Evolutionary conservation across 2,888 invertebrate genomes (phyloP).

Genomic region (Icerya purchasi): DNA sequence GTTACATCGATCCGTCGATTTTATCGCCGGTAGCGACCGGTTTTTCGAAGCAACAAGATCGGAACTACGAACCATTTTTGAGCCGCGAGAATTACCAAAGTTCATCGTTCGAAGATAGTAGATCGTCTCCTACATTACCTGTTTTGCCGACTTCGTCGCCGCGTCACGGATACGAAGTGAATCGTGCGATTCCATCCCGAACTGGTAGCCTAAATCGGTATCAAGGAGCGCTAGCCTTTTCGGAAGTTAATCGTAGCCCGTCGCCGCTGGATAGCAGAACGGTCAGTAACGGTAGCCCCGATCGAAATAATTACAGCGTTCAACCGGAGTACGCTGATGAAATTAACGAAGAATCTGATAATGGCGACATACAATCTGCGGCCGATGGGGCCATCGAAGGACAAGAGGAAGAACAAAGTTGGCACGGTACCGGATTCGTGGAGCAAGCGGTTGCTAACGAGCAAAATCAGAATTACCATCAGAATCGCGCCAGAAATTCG

Average conservation of each 20-base stretch:
- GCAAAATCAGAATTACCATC: not conserved
- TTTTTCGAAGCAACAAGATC: not conserved
- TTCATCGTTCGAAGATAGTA: not conserved
- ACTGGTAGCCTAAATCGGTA: not conserved
- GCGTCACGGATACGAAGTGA: not conserved
- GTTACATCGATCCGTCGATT: not conserved
- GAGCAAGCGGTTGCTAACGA: too few relatives aligned
- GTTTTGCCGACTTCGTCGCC: too few relatives aligned
- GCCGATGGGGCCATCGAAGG: not conserved
- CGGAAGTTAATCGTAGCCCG: conserved; percentile 12
- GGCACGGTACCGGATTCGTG: not conserved
- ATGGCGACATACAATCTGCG: too few relatives aligned
- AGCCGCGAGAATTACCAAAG: too few relatives aligned
- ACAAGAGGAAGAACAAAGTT: not conserved
- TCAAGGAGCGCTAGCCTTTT: conserved; percentile 7
- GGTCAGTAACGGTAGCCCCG: not conserved
- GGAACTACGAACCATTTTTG: not conserved
- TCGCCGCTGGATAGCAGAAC: not conserved
- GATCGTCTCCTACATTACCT: not conserved
- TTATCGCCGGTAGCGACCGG: not conserved
- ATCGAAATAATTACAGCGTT: too few relatives aligned
- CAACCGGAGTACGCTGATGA: too few relatives aligned
- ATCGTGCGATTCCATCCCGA: not conserved
- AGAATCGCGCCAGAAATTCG: not conserved
- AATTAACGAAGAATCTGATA: too few relatives aligned